phyloP scores from a whole-genome alignment of 2,797 vertebrate genomes.

The Myotis vivesi region DNA sequence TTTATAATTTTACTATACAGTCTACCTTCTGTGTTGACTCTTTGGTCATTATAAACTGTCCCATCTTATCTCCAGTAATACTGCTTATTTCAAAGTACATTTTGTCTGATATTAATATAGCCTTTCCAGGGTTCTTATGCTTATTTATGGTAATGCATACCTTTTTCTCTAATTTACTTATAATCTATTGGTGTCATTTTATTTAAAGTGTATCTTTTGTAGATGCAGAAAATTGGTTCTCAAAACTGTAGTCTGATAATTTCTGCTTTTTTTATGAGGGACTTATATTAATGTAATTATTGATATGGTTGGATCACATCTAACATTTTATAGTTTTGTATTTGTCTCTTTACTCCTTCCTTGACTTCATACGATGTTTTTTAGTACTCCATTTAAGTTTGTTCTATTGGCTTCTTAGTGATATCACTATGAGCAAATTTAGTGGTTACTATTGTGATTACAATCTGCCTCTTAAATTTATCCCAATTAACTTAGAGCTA shows the following conservation, averaged over 20 bases:
- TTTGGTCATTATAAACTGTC: background rate
- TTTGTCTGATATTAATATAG: background rate
- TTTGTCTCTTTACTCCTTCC: background rate
- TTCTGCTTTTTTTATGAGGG: background rate
- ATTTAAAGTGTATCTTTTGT: background rate
- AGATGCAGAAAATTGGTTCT: background rate
- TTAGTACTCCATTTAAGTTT: background rate
- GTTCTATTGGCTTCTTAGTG: background rate
- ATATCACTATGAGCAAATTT: background rate
- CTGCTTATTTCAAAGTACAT: background rate
- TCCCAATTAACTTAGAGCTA: background rate
- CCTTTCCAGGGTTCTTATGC: background rate
- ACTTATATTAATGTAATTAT: background rate
- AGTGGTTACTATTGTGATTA: background rate
- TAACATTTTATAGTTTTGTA: background rate
- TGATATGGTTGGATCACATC: background rate
- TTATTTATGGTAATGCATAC: background rate
- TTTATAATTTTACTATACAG: background rate
- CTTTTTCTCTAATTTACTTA: background rate
- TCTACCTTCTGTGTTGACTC: background rate
- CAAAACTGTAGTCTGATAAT: background rate
- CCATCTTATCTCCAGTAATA: background rate
- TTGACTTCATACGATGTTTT: background rate
- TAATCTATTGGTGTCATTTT: background rate
- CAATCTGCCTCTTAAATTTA: background rate